Conservation (phyloP, 2,113 vertebrate genomes). For the Lasiurus borealis region DNA sequence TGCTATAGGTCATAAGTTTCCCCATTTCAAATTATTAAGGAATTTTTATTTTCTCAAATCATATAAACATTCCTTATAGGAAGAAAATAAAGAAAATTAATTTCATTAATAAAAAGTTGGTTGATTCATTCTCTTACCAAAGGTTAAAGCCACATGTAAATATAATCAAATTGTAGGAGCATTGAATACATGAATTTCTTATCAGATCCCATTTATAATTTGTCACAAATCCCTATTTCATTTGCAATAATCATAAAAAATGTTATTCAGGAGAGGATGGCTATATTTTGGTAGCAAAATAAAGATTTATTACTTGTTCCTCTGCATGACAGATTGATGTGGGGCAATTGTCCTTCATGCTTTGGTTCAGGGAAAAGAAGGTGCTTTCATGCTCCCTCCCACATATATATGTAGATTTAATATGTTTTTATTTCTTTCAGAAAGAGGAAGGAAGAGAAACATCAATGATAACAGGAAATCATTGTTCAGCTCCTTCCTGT, state of each 20-base stretch:
- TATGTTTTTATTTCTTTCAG: too few species aligned
- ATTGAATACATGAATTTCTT: constrained; percentile 2
- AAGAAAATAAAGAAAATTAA: neutral
- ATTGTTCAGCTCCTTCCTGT: too few species aligned
- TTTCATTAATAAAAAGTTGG: neutral
- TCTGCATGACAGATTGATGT: neutral
- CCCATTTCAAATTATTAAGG: too few species aligned
- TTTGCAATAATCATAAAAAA: constrained; percentile 28
- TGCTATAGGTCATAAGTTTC: too few species aligned
- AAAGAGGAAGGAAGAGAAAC: too few species aligned
- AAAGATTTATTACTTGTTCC: constrained; percentile 34
- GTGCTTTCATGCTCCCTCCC: neutral
- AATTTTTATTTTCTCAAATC: too few species aligned
- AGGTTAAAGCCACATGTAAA: neutral
- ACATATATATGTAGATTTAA: too few species aligned
- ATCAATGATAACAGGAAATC: too few species aligned
- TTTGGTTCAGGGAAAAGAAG: neutral
- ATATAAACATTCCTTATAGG: constrained; percentile 11
- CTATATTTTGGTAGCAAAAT: neutral
- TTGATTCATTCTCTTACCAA: constrained; percentile 41
- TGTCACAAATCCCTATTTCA: neutral
- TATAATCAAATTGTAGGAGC: constrained; percentile 13
- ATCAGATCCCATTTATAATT: constrained; percentile 33
- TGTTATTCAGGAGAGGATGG: constrained; percentile 35
- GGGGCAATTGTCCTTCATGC: neutral